Conservation (phyloP, 1,140 invertebrate species). For the Ceratina calcarata region DNA sequence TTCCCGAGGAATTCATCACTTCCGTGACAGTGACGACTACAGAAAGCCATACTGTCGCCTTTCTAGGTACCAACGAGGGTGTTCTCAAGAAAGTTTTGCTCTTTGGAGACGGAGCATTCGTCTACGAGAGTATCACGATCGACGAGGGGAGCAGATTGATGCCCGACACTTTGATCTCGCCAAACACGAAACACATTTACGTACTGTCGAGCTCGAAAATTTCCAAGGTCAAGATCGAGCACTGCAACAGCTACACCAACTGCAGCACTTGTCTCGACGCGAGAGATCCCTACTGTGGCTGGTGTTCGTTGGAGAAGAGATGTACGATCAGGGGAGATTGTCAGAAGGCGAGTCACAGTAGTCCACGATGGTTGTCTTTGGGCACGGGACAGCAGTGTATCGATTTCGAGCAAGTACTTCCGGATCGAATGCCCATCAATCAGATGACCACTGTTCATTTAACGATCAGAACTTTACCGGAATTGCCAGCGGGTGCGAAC, state of each 20-base stretch:
- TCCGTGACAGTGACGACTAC: slow-evolving; percentile 91
- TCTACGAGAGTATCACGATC: slow-evolving; percentile 89
- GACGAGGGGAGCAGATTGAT: slow-evolving; percentile 88
- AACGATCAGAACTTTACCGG: slow-evolving; percentile 93
- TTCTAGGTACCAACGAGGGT: slow-evolving; percentile 91
- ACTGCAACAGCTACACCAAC: slow-evolving; percentile 93
- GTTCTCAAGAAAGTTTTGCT: slow-evolving; percentile 90
- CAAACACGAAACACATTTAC: slow-evolving; percentile 87
- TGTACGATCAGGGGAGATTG: slow-evolving; percentile 93
- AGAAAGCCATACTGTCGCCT: slow-evolving; percentile 93
- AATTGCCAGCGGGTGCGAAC: slow-evolving; percentile 92
- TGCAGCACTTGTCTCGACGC: slow-evolving; percentile 95
- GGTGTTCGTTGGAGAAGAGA: slow-evolving; percentile 97
- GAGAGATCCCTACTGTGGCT: slow-evolving; percentile 98
- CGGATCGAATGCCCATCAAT: slow-evolving; percentile 93
- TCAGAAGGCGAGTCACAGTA: slow-evolving; percentile 93
- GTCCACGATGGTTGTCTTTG: slow-evolving; percentile 95
- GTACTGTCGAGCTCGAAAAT: slow-evolving; percentile 88
- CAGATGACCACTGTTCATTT: slow-evolving; percentile 92
- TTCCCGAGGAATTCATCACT: slow-evolving; percentile 90
- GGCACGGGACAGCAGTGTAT: slow-evolving; percentile 96
- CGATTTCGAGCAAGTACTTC: slow-evolving; percentile 95
- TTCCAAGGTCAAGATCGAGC: slow-evolving; percentile 94
- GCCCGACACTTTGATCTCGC: slow-evolving; percentile 90
- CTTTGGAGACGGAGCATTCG: slow-evolving; percentile 83